phyloP scores from a whole-genome alignment of 2,113 vertebrate genomes.

The Choloepus hoffmanni region DNA sequence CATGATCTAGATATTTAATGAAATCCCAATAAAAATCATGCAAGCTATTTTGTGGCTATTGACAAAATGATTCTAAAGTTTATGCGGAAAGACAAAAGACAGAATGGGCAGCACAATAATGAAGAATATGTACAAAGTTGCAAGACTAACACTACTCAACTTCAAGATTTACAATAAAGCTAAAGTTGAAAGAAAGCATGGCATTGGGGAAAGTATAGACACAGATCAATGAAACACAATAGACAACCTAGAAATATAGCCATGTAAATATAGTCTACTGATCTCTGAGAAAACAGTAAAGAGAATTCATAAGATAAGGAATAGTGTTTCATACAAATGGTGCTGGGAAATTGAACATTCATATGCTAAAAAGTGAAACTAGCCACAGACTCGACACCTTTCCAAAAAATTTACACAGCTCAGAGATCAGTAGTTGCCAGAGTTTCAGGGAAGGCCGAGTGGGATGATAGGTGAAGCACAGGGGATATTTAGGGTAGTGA shows the following conservation, averaged over 20 bases:
- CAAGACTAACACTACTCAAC: no score
- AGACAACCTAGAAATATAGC: no score
- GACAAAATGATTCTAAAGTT: background rate
- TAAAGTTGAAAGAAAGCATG: background rate
- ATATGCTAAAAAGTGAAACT: no score
- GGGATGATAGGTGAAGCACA: background rate
- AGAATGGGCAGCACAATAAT: background rate
- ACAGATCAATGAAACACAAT: no score
- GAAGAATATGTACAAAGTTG: background rate
- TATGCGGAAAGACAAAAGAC: background rate
- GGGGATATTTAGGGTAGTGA: background rate
- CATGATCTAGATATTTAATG: no score
- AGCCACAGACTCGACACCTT: background rate
- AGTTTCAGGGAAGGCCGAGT: no score
- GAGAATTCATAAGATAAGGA: no score
- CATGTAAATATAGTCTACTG: no score
- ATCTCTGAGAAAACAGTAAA: no score
- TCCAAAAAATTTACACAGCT: background rate
- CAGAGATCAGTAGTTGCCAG: background rate
- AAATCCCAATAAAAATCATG: no score
- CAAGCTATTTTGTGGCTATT: background rate
- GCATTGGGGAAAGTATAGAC: background rate
- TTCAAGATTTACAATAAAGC: background rate
- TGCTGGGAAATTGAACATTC: no score
- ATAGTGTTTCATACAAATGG: no score